Base-by-base conservation (phyloP, 37 sponge, comb jelly and placozoan species). In the Crambe crambe region DNA sequence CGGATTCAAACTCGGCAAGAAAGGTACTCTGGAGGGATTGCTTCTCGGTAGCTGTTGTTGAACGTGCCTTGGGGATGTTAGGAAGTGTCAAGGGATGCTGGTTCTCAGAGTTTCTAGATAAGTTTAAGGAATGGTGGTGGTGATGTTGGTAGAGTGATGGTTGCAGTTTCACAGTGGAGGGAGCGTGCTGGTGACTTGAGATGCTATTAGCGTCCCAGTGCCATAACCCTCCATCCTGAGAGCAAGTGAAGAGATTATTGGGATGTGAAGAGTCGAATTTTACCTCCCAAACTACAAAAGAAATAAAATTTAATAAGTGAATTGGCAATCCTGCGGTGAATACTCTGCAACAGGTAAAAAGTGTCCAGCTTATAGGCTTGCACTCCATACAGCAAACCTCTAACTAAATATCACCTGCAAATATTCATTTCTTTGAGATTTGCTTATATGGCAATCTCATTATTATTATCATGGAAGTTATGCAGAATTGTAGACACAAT, bases 221-320 rank as follows among this genome's bases (percentile, higher is more conserved):
- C 87, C 83, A 93, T 34, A 86, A 73, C 23, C 78, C 64, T n/a
- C 94, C 90, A 62, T 93, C 94, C 34, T 93, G 68, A 37, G 91
- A 93, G 62, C 90, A 86, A 21, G 87, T 86, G 84, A 93, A 90
- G 77, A 93, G 87, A 41, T 90, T 57, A 64, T 93, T 78, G 31
- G 94, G 94, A 9, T 83, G 54, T 31, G 31, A 21, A 0, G 64
- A 80, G 68, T 93, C 90, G 68, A 93, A 93, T 39, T 67, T 42
- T 2, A 83, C 77, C 17, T 86, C 91, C 91, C 91, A 90, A 12
- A 93, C 94, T 91, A 74, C 42, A 83, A 30, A 42, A 27, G 29
- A 70, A 68, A 22, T 58, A 54, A 41, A 58, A 58, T 58, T 26
- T 26, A 58, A 58, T 26, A 12, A 26, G 59, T n/a, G n/a, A n/a